These are phyloP conservation scores for Hetaerina americana DNA, from an alignment of 1,140 invertebrate genomes.

Conservation along the genomic window DNA sequence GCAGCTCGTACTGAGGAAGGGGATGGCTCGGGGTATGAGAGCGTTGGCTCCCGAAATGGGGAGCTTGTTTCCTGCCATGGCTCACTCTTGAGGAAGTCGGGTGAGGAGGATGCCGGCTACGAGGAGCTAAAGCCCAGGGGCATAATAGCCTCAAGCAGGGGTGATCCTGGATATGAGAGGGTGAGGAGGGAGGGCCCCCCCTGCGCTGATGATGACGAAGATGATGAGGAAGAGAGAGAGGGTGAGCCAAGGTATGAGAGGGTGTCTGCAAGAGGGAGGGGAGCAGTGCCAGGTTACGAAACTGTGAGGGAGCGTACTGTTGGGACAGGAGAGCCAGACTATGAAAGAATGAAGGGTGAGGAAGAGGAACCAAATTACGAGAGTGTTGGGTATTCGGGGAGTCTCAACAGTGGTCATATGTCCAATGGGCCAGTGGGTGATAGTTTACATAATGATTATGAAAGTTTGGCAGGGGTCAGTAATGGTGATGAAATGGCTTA, in stretches of 20 bases:
- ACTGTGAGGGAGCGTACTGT: constrained; percentile 31
- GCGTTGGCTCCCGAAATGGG: not conserved
- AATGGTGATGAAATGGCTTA: not conserved
- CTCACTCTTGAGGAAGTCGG: not conserved
- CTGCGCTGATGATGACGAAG: constrained; percentile 21
- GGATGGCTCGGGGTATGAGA: constrained; percentile 14
- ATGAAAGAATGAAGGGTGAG: constrained; percentile 43
- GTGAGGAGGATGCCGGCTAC: constrained; percentile 12
- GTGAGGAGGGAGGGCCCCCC: constrained; percentile 23
- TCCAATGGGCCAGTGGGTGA: not conserved
- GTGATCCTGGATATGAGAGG: not conserved
- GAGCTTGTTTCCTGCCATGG: not conserved
- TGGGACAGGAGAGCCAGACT: constrained; percentile 29
- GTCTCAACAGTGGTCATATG: too few species aligned
- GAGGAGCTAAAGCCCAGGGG: constrained; percentile 4
- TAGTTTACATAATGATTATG: not conserved
- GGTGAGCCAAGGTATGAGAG: constrained; percentile 35
- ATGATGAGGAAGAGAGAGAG: constrained; percentile 20
- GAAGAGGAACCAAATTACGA: constrained; percentile 37
- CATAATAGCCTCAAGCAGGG: not conserved
- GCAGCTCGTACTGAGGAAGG: not conserved
- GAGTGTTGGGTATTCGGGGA: constrained; percentile 12
- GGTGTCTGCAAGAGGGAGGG: constrained; percentile 20
- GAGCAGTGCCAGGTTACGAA: constrained; percentile 24
- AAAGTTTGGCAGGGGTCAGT: not conserved